These are phyloP conservation scores for Odontophorus gujanensis DNA, from an alignment of 2,113 vertebrate genomes.

Conservation along the genomic window DNA sequence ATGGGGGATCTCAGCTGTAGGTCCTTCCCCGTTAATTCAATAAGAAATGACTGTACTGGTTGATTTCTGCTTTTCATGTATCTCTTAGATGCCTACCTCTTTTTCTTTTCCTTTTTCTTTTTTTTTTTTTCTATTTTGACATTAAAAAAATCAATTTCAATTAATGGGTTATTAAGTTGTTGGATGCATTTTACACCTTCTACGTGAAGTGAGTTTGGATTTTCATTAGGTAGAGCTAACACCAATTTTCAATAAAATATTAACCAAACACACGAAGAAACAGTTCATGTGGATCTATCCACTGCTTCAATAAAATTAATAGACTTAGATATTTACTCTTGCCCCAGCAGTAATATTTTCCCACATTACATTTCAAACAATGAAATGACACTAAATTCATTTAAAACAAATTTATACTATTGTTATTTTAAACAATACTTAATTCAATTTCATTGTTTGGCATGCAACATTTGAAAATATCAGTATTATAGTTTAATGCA, in stretches of 20 bases:
- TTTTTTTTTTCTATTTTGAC: neutral
- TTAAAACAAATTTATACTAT: conserved; percentile 83
- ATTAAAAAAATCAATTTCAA: neutral
- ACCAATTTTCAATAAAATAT: conserved; percentile 82
- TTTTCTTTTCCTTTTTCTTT: neutral
- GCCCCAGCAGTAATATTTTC: conserved; percentile 74
- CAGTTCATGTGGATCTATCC: conserved; percentile 78
- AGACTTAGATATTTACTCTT: conserved; percentile 81
- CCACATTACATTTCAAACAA: conserved; percentile 81
- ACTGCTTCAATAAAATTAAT: conserved; percentile 83
- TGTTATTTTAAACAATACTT: conserved; percentile 83
- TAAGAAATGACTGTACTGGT: neutral
- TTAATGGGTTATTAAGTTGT: conserved; percentile 80
- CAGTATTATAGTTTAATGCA: conserved; percentile 65
- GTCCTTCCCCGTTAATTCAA: neutral
- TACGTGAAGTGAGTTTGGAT: conserved; percentile 71
- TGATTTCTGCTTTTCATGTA: neutral
- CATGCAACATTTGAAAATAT: conserved; percentile 72
- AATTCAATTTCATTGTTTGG: conserved; percentile 84
- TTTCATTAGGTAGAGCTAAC: conserved; percentile 79
- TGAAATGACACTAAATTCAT: conserved; percentile 85
- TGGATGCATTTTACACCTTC: conserved; percentile 69
- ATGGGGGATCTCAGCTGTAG: neutral
- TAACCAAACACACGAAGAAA: conserved; percentile 83
- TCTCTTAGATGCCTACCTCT: neutral